Percentiles rank a stretch among this genome's conserved stretches.
phyloP scores from a whole-genome alignment of 2,888 invertebrate species.

The Acronicta aceris region DNA sequence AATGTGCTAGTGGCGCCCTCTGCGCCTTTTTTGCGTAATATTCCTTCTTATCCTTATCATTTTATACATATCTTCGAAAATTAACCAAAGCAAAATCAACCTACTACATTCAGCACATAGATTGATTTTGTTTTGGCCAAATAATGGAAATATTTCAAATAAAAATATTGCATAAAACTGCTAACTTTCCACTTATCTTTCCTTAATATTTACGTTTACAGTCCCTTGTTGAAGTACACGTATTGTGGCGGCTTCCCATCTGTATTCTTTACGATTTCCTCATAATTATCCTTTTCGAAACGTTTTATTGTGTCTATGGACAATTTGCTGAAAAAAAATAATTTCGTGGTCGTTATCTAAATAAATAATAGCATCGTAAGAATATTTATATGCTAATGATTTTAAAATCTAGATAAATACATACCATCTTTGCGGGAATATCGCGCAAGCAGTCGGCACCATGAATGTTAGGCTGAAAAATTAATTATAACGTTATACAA shows the following conservation, averaged over 20 bases:
- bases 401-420: constrained; percentile 56
- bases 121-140: background rate
- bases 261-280: constrained; percentile 91
- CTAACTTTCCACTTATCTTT: constrained; percentile 5
- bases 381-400: background rate
- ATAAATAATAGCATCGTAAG: no score
- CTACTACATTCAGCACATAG: background rate
- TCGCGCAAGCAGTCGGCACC: constrained; percentile 96
- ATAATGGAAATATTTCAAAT: background rate
- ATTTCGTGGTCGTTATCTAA: background rate
- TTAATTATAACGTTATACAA: background rate
- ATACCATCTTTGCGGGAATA: constrained; percentile 96
- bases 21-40: no score
- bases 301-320: constrained; percentile 92
- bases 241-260: constrained; percentile 91
- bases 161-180: background rate
- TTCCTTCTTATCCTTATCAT: no score
- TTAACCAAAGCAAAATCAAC: background rate
- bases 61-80: background rate
- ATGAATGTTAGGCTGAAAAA: constrained; percentile 93
- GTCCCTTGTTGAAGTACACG: constrained; percentile 97
- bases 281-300: constrained; percentile 93
- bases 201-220: no score
- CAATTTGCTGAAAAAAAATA: constrained; percentile 88
- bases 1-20: no score